Conservation (phyloP, 2,797 vertebrate genomes). For the Galaxias olidus region DNA sequence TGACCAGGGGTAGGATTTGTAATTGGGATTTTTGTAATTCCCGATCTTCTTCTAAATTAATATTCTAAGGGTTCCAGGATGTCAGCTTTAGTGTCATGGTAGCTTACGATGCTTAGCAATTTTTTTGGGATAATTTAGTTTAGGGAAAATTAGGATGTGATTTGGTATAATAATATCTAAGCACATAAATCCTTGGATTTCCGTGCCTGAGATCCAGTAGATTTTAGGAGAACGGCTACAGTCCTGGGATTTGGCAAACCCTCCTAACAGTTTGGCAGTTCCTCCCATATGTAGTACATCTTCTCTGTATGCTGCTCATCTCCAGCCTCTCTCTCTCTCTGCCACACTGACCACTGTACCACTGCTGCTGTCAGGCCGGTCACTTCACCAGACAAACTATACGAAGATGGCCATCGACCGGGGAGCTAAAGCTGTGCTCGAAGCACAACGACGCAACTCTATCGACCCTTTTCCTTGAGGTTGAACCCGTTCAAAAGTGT, state of each 20-base stretch:
- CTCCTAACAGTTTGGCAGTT: constrained; percentile 56
- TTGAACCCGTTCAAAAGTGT: too few species aligned
- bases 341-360: constrained; percentile 5
- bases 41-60: not conserved
- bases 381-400: constrained; percentile 40
- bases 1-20: not conserved
- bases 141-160: not conserved
- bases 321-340: constrained; percentile 54
- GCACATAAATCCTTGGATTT: constrained; percentile 30
- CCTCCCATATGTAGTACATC: constrained; percentile 56
- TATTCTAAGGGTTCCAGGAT: constrained; percentile 34
- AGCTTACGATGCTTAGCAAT: constrained; percentile 4
- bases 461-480: not conserved
- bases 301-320: constrained; percentile 61
- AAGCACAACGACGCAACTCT: too few species aligned
- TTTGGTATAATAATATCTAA: constrained; percentile 20
- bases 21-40: not conserved
- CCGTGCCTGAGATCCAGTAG: too few species aligned
- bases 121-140: not conserved
- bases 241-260: constrained; percentile 63
- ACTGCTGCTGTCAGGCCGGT: constrained; percentile 2
- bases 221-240: constrained; percentile 15
- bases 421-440: not conserved
- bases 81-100: not conserved
- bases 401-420: constrained; percentile 24